These are phyloP conservation scores for Conus canariensis DNA, from an alignment of 2,888 invertebrate species.

Conservation along the genomic window DNA sequence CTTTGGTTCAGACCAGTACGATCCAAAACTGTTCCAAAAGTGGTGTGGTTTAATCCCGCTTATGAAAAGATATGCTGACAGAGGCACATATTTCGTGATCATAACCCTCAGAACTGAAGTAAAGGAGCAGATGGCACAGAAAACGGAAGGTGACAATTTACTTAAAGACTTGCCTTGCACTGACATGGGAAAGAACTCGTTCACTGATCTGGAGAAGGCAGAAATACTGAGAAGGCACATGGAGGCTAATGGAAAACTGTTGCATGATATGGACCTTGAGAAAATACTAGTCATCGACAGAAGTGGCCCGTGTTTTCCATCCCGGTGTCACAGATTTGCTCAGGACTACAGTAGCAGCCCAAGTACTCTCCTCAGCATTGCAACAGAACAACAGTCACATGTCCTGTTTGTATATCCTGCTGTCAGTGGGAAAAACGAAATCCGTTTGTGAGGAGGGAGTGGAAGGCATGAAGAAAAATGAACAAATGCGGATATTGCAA, in stretches of 20 bases:
- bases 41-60: neutral
- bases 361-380: neutral
- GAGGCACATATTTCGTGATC: neutral
- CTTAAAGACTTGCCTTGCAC: neutral
- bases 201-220: slow-evolving; percentile 9
- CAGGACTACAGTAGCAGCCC: neutral
- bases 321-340: neutral
- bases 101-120: neutral
- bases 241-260: neutral
- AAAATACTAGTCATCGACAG: slow-evolving; percentile 16
- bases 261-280: neutral
- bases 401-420: neutral
- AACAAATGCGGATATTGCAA: neutral
- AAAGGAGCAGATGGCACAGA: neutral
- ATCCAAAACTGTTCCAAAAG: neutral
- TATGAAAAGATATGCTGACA: neutral
- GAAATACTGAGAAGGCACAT: slow-evolving; percentile 8
- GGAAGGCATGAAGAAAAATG: neutral
- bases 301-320: neutral
- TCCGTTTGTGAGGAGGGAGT: neutral
- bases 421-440: neutral
- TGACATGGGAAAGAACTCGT: neutral
- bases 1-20: neutral
- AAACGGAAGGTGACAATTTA: neutral
- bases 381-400: neutral